A percentile compares a stretch with the other conserved stretches of the same genome.
These are phyloP conservation scores for Phaedon cochleariae DNA, from an alignment of 2,888 invertebrate genomes.

Conservation along the genomic window DNA sequence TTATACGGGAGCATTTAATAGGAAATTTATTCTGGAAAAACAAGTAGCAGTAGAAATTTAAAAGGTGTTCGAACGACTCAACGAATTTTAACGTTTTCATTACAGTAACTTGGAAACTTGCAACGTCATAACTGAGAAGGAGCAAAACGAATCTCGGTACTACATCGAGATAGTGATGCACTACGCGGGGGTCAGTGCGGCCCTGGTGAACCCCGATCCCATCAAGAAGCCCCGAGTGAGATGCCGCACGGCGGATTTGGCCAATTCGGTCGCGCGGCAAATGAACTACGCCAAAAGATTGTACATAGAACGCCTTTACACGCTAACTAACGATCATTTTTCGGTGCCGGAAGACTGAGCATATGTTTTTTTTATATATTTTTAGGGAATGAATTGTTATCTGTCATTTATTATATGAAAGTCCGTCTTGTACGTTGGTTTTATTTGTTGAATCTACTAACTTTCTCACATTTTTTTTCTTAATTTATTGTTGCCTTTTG, in stretches of 20 bases:
- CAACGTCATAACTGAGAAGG: slow-evolving; percentile 66
- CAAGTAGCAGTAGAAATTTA: too few relatives aligned
- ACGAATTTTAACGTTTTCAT: too few relatives aligned
- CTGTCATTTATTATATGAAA: not conserved
- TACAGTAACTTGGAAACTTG: slow-evolving; percentile 73
- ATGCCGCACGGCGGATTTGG: slow-evolving; percentile 77
- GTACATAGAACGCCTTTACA: slow-evolving; percentile 82
- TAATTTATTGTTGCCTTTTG: not conserved
- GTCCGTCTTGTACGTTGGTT: not conserved
- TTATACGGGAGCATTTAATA: too few relatives aligned
- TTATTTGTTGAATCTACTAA: not conserved
- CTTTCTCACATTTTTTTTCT: not conserved
- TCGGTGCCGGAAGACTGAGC: slow-evolving; percentile 52
- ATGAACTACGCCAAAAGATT: slow-evolving; percentile 90
- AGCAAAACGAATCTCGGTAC: slow-evolving; percentile 63
- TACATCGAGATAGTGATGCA: slow-evolving; percentile 77
- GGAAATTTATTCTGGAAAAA: too few relatives aligned
- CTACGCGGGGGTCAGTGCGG: slow-evolving; percentile 63
- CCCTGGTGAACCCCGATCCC: slow-evolving; percentile 64
- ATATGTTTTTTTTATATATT: slow-evolving; percentile 20
- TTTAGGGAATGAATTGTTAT: not conserved
- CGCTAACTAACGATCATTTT: slow-evolving; percentile 62
- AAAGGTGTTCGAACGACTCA: too few relatives aligned
- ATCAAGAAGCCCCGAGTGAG: slow-evolving; percentile 79
- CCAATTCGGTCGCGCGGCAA: slow-evolving; percentile 77